Base-by-base conservation (phyloP, 2,888 invertebrate species). In the Aspidiotus destructor region DNA sequence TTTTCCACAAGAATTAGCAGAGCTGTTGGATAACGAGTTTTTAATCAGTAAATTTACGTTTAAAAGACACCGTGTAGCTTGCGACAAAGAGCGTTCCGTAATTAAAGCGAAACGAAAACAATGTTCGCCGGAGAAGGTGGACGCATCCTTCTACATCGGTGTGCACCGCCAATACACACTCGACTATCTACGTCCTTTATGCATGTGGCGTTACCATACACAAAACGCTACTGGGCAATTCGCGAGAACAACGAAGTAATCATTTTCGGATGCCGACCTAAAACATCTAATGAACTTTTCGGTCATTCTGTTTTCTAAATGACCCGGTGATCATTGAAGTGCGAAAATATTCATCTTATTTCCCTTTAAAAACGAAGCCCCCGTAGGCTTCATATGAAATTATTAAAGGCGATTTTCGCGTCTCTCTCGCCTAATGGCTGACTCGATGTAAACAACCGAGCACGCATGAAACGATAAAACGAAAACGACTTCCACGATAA, bases 271-370 rank as follows among this genome's bases (percentile, higher is more conserved):
- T 63, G 63, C 63, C 53, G 63, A 63, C 63, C 63, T 52, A 53
- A 63, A 63, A 63, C 63, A 63, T 63, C 63, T 53, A 63, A 63
- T 63, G 63, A 63, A 63, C 63, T 63, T 63, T 63, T 63, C 54
- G 63, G 63, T 63, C 63, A 63, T 63, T 53, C 48, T 28, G 63
- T 63, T 16, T 17, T n/a, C 57, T 57, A 63, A 63, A 63, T 54
- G 63, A 63, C 63, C 63, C 63, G 63, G 63, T 63, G 63, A 63
- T 63, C 63, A 53, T 63, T 63, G 53, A 63, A 53, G 40, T 17
- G 57, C 53, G 63, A 52, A 53, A 63, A 63, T 28, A 28, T 63
- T 63, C 63, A 53, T 53, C 63, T 63, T 63, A 63, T 54, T n/a
- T 40, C 44, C 53, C 63, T 40, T 10, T 53, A n/a, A n/a, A 48